Percentiles rank a stretch among this genome's conserved stretches.
phyloP scores from a whole-genome alignment of 2,888 invertebrate species.

The Lasioglossum villosulum region DNA sequence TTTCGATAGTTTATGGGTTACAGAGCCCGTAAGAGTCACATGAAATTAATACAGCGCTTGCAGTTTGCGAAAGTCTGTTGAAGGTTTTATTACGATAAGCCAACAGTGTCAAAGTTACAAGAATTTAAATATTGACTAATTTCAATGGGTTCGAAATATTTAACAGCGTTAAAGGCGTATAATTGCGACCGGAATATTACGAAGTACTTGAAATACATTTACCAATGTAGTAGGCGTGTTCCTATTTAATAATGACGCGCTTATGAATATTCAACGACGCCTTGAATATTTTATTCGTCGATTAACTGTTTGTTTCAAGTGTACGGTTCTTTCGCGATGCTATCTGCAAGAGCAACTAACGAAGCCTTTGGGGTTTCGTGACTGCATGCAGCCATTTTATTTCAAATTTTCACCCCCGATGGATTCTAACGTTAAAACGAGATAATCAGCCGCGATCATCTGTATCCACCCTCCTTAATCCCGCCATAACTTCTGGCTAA shows the following conservation, averaged over 20 bases:
- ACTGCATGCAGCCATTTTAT: conserved; percentile 32
- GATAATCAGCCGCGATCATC: conserved; percentile 54
- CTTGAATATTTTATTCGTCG: conserved; percentile 14
- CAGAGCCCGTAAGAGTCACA: too few species aligned
- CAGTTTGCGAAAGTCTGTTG: too few species aligned
- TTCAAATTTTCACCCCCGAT: conserved; percentile 52
- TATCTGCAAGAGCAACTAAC: conserved; percentile 15
- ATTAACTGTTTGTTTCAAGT: neutral
- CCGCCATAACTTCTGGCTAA: conserved; percentile 36
- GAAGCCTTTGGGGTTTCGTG: conserved; percentile 36
- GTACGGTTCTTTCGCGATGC: conserved; percentile 9
- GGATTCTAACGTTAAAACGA: conserved; percentile 41
- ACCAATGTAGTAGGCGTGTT: neutral
- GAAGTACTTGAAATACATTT: neutral
- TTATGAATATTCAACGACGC: conserved; percentile 6
- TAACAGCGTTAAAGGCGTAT: neutral
- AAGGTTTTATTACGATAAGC: neutral
- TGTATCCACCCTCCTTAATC: conserved; percentile 15
- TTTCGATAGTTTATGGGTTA: too few species aligned
- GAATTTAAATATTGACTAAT: too few species aligned
- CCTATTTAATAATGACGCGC: neutral
- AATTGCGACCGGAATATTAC: neutral
- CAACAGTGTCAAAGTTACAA: neutral
- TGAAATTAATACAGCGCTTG: too few species aligned
- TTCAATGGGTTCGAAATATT: too few species aligned